Evolutionary conservation across 2,888 invertebrate genomes (phyloP).

Genomic region (Chymomyza procnemis): DNA sequence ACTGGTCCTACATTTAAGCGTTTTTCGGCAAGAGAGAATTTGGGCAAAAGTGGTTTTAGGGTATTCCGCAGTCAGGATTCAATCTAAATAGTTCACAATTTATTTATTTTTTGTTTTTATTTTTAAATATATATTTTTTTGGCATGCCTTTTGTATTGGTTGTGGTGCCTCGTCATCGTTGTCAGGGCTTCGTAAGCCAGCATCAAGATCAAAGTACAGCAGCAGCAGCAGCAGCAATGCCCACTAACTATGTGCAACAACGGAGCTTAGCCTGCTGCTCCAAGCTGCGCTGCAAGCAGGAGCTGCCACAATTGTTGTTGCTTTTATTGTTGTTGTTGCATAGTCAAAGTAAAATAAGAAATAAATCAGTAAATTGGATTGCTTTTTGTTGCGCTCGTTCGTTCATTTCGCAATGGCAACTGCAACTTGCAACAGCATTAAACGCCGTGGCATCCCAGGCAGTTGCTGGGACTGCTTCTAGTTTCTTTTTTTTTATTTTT

Average conservation of each 20-base stretch:
- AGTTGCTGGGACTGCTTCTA: constrained; percentile 1
- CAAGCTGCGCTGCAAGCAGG: neutral
- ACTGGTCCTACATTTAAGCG: neutral
- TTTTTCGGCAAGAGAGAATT: neutral
- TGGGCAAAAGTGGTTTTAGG: neutral
- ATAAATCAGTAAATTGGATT: constrained; percentile 74
- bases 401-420: constrained; percentile 54
- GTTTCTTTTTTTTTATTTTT: neutral
- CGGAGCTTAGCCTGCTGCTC: constrained; percentile 11
- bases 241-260: constrained; percentile 62
- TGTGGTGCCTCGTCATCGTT: constrained; percentile 66
- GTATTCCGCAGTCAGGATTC: neutral
- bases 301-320: constrained; percentile 53
- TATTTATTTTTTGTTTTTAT: constrained; percentile 20
- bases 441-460: neutral
- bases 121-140: constrained; percentile 34
- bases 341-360: constrained; percentile 73
- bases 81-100: neutral
- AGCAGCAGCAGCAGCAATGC: constrained; percentile 38
- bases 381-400: constrained; percentile 64
- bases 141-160: constrained; percentile 62
- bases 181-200: constrained; percentile 67
- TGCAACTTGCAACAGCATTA: constrained; percentile 41
- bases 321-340: constrained; percentile 44
- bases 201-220: constrained; percentile 65